phyloP scores from a whole-genome alignment of 2,113 vertebrate genomes.

The Paedocypris sp. region DNA sequence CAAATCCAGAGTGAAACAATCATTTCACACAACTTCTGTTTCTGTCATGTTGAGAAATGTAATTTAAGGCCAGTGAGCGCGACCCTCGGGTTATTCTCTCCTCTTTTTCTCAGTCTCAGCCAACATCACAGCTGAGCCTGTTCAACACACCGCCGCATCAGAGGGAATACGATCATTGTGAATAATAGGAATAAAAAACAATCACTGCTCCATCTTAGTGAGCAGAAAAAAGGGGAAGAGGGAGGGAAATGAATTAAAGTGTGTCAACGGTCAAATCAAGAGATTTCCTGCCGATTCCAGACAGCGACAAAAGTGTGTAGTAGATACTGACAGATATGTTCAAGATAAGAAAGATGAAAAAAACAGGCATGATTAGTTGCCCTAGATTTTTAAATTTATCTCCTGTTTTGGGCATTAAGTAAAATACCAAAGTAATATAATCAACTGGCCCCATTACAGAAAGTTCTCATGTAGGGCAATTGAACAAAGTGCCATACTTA shows the following conservation, averaged over 20 bases:
- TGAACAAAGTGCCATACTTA: slow-evolving; percentile 44
- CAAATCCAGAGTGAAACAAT: slow-evolving; percentile 60
- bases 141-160: slow-evolving; percentile 4
- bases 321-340: slow-evolving; percentile 42
- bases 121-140: slow-evolving; percentile 30
- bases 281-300: slow-evolving; percentile 23
- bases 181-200: slow-evolving; percentile 34
- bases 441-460: slow-evolving; percentile 45
- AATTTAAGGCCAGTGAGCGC: slow-evolving; percentile 60
- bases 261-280: slow-evolving; percentile 41
- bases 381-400: slow-evolving; percentile 52
- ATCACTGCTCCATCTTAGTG: slow-evolving; percentile 3
- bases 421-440: slow-evolving; percentile 47
- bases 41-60: slow-evolving; percentile 60
- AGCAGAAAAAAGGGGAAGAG: slow-evolving; percentile 16
- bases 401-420: slow-evolving; percentile 50
- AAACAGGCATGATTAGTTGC: slow-evolving; percentile 43
- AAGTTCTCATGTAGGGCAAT: slow-evolving; percentile 48
- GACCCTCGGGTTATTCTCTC: slow-evolving; percentile 52
- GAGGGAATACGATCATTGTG: slow-evolving; percentile 20
- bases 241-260: slow-evolving; percentile 31
- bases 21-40: slow-evolving; percentile 54
- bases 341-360: slow-evolving; percentile 40
- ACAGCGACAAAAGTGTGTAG: slow-evolving; percentile 28
- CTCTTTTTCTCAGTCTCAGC: not conserved